Percentiles rank a stretch among this genome's conserved stretches.
Evolutionary conservation across 2,888 invertebrate genomes (phyloP).

Genomic region (Diadegma fenestrale): DNA sequence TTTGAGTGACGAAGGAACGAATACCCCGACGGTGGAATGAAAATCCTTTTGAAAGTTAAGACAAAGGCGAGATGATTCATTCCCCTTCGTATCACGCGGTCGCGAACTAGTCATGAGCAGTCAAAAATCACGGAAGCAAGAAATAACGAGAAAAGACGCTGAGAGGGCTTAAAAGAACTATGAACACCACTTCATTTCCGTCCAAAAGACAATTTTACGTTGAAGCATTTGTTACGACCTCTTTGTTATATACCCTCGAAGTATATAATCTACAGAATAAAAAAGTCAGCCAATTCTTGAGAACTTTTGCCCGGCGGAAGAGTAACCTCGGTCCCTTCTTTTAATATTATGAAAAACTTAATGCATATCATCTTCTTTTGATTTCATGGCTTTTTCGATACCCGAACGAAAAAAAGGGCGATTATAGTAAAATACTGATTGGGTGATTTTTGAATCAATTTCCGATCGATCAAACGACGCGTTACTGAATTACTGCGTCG

Average conservation of each 20-base stretch:
- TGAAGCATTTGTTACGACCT: conserved; percentile 17
- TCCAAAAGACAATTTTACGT: conserved; percentile 15
- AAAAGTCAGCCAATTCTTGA: conserved; percentile 21
- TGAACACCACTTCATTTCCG: conserved; percentile 11
- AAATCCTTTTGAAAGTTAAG: background rate
- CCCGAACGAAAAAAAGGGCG: background rate
- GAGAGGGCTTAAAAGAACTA: conserved; percentile 4
- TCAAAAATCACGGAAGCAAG: conserved; percentile 24
- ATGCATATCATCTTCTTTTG: background rate
- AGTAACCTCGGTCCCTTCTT: background rate
- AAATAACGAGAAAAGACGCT: conserved; percentile 6
- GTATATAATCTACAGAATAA: too few relatives aligned
- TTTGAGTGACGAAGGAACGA: background rate
- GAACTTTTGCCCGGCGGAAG: conserved; percentile 9
- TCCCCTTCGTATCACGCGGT: too few relatives aligned
- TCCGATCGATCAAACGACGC: too few relatives aligned
- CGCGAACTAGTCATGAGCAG: background rate
- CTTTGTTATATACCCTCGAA: conserved; percentile 20
- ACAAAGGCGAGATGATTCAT: background rate
- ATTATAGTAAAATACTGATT: background rate
- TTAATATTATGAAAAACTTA: conserved; percentile 10
- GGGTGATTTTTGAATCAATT: too few relatives aligned
- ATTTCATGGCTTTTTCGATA: conserved; percentile 22
- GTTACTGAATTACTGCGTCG: too few relatives aligned
- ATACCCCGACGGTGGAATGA: background rate